A percentile compares a stretch with the other conserved stretches of the same genome.
These are phyloP conservation scores for Cyrtonyx montezumae DNA, from an alignment of 2,113 vertebrate genomes.

Conservation along the genomic window DNA sequence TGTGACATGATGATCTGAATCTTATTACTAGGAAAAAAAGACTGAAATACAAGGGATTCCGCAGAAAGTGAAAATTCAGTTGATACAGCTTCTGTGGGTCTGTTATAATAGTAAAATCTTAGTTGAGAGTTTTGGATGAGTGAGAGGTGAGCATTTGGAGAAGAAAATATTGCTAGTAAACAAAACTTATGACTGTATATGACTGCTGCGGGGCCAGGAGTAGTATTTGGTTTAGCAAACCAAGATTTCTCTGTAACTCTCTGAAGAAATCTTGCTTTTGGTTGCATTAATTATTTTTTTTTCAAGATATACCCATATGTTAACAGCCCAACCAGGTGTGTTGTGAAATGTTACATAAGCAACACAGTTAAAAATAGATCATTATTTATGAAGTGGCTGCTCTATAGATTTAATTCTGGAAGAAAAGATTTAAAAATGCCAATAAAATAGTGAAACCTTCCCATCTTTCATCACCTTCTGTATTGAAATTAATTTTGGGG, in stretches of 20 bases:
- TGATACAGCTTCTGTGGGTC: neutral
- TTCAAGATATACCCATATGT: neutral
- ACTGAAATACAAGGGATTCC: neutral
- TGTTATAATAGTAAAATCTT: neutral
- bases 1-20: neutral
- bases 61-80: neutral
- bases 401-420: neutral
- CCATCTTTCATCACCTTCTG: neutral
- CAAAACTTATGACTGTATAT: neutral
- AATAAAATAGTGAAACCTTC: neutral
- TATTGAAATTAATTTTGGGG: slow-evolving; percentile 45
- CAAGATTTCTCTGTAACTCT: neutral
- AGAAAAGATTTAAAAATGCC: neutral
- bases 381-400: neutral
- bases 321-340: neutral
- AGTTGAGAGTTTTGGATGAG: neutral
- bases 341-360: slow-evolving; percentile 18
- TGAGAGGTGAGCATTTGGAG: neutral
- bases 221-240: neutral
- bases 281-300: neutral
- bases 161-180: neutral
- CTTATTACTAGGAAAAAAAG: neutral
- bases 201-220: neutral
- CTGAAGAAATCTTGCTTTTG: neutral
- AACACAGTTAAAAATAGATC: neutral